Conservation (phyloP, 2,888 invertebrate genomes). For the Bellardia bayeri region DNA sequence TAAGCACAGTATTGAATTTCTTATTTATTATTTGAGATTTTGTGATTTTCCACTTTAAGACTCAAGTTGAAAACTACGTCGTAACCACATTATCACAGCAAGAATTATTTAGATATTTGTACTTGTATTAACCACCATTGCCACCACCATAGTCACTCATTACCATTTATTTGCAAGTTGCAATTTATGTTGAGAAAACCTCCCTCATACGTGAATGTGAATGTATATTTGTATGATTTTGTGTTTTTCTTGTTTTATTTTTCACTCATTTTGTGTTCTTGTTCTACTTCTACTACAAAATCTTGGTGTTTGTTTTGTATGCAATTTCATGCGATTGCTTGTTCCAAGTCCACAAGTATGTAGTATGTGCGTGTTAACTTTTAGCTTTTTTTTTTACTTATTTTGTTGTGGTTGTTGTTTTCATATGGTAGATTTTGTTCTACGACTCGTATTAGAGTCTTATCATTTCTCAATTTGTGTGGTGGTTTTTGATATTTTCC, state of each 20-base stretch:
- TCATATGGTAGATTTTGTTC: constrained; percentile 19
- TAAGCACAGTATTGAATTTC: constrained; percentile 36
- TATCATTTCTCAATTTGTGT: constrained; percentile 71
- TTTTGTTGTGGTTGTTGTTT: constrained; percentile 14
- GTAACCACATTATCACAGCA: constrained; percentile 74
- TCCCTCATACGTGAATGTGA: constrained; percentile 32
- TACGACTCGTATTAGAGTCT: constrained; percentile 73
- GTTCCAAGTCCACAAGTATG: constrained; percentile 19
- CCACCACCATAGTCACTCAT: neutral
- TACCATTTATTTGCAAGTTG: constrained; percentile 37
- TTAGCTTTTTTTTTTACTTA: constrained; percentile 36
- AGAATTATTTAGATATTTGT: constrained; percentile 54
- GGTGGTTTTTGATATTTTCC: constrained; percentile 24
- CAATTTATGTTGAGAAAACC: constrained; percentile 46
- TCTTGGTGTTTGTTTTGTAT: constrained; percentile 31
- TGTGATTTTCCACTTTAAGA: constrained; percentile 75
- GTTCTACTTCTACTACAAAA: constrained; percentile 50
- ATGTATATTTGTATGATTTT: neutral
- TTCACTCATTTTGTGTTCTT: constrained; percentile 39
- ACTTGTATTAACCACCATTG: constrained; percentile 38
- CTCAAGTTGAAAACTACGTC: constrained; percentile 73
- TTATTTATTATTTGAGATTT: constrained; percentile 67
- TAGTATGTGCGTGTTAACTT: constrained; percentile 58
- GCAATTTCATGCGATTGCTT: constrained; percentile 50
- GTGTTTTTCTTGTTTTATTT: neutral